Conservation (phyloP, 2,888 invertebrate species). For the Eubasilissa splendida region DNA sequence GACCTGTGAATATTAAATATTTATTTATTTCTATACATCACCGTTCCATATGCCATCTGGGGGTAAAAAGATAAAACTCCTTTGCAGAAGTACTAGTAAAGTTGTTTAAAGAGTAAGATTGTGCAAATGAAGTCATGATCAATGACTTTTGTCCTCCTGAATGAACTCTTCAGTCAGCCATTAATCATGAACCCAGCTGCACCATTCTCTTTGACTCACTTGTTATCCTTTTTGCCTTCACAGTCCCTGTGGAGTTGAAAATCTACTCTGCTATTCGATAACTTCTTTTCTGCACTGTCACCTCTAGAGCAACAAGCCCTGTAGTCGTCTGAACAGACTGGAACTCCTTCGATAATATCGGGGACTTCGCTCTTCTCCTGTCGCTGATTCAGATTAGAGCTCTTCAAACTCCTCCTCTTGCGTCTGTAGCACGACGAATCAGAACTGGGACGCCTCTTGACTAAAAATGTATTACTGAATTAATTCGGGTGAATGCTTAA, state of each 20-base stretch:
- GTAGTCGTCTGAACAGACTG: slow-evolving; percentile 68
- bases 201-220: slow-evolving; percentile 1
- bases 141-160: too few species aligned
- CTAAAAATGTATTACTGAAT: slow-evolving; percentile 60
- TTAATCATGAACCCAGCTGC: too few species aligned
- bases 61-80: too few species aligned
- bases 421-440: slow-evolving; percentile 67
- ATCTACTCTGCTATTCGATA: slow-evolving; percentile 62
- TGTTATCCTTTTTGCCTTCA: slow-evolving; percentile 44
- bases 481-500: neutral
- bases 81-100: too few species aligned
- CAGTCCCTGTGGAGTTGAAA: slow-evolving; percentile 45
- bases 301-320: slow-evolving; percentile 63
- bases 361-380: slow-evolving; percentile 71
- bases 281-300: slow-evolving; percentile 62
- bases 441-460: slow-evolving; percentile 66
- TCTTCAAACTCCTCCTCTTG: slow-evolving; percentile 66
- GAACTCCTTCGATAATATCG: slow-evolving; percentile 72
- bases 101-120: too few species aligned
- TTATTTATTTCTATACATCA: too few species aligned
- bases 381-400: slow-evolving; percentile 65
- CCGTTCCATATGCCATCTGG: too few species aligned
- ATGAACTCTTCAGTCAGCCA: too few species aligned
- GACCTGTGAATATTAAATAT: slow-evolving; percentile 21
- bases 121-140: too few species aligned